A percentile compares a stretch with the other conserved stretches of the same genome.
phyloP scores from a whole-genome alignment of 2,888 invertebrate species.

The Melipona bicolor region DNA sequence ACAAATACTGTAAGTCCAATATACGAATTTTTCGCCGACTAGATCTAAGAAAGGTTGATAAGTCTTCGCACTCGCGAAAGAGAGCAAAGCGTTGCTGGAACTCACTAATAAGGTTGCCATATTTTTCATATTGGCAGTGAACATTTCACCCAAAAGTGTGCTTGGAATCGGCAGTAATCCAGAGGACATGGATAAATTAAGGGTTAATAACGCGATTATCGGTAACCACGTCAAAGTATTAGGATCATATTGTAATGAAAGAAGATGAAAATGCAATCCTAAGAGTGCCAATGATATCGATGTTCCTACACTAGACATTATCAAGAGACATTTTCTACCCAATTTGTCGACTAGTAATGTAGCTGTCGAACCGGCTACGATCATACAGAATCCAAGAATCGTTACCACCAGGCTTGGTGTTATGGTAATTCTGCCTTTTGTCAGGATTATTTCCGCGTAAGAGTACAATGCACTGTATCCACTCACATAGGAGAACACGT shows the following conservation, averaged over 20 bases:
- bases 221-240: slow-evolving; percentile 75
- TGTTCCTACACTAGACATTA: slow-evolving; percentile 83
- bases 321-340: slow-evolving; percentile 84
- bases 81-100: slow-evolving; percentile 70
- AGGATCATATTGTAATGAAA: slow-evolving; percentile 61
- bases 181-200: slow-evolving; percentile 71
- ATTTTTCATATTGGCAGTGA: slow-evolving; percentile 79
- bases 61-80: slow-evolving; percentile 73
- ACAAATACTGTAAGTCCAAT: slow-evolving; percentile 75
- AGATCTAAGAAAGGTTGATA: slow-evolving; percentile 77
- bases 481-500: slow-evolving; percentile 85
- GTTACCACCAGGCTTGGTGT: slow-evolving; percentile 84
- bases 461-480: slow-evolving; percentile 83
- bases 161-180: slow-evolving; percentile 78
- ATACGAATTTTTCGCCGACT: slow-evolving; percentile 77
- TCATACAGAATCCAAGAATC: slow-evolving; percentile 85
- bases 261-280: slow-evolving; percentile 77
- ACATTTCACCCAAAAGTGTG: slow-evolving; percentile 78
- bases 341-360: slow-evolving; percentile 84
- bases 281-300: slow-evolving; percentile 74
- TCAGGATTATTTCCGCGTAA: slow-evolving; percentile 83
- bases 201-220: slow-evolving; percentile 70
- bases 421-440: slow-evolving; percentile 77
- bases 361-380: slow-evolving; percentile 84
- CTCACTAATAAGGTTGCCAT: slow-evolving; percentile 75